A percentile compares a stretch with the other conserved stretches of the same genome.
Evolutionary conservation across 2,113 vertebrate species (phyloP).

Genomic region (Glaucomys volans): DNA sequence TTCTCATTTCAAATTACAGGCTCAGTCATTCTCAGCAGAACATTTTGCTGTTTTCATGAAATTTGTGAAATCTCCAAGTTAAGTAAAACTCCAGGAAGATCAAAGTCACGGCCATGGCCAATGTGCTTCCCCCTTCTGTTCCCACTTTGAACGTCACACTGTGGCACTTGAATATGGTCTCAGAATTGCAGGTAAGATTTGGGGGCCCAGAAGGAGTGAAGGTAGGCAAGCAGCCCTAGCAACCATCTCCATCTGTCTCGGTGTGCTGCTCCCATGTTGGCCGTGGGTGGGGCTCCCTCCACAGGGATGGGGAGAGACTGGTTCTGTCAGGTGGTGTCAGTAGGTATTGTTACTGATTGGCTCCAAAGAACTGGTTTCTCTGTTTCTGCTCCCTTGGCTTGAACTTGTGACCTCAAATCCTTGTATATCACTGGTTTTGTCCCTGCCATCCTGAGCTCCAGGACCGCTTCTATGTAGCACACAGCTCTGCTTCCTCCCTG

Average conservation of each 20-base stretch:
- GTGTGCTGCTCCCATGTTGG: neutral
- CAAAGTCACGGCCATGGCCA: neutral
- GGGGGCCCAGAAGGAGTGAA: neutral
- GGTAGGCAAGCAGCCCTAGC: neutral
- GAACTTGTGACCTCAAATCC: neutral
- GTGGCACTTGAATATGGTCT: neutral
- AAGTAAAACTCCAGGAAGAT: neutral
- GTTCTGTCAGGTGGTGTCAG: neutral
- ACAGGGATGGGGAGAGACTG: neutral
- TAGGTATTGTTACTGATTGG: neutral
- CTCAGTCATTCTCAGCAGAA: neutral
- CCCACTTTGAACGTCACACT: neutral
- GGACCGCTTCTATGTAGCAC: fast-evolving
- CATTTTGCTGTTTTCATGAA: neutral
- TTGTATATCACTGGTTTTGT: neutral
- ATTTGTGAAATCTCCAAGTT: neutral
- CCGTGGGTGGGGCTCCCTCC: too few relatives aligned
- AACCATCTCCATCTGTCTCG: neutral
- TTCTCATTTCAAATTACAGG: neutral
- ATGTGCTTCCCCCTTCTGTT: fast-evolving
- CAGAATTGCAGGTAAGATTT: neutral
- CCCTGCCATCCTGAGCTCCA: neutral
- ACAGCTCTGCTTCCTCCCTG: neutral
- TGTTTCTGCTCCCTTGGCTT: neutral
- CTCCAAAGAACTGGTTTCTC: neutral